A percentile compares a stretch with the other conserved stretches of the same genome.
phyloP scores from a whole-genome alignment of 1,140 invertebrate species.

The Pseudomyrmex dendroicus region DNA sequence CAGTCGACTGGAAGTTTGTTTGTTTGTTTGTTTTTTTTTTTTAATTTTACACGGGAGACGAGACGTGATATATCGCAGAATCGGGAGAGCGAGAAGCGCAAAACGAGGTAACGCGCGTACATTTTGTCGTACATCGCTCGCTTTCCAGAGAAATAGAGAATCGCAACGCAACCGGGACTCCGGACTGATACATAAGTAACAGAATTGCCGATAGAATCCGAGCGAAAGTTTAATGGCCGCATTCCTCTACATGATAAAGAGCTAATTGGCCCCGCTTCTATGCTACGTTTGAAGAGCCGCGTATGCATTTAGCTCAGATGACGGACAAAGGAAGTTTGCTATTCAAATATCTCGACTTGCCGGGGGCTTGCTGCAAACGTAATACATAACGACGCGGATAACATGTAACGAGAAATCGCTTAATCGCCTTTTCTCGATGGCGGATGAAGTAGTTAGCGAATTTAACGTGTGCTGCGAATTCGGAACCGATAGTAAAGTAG shows the following conservation, averaged over 20 bases:
- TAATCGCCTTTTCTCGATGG: constrained; percentile 47
- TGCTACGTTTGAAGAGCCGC: not conserved
- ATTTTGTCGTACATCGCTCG: constrained; percentile 24
- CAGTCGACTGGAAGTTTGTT: not conserved
- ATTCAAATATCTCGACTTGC: constrained; percentile 18
- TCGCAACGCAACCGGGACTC: not conserved
- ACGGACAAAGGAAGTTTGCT: constrained; percentile 41
- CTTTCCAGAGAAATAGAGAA: constrained; percentile 4
- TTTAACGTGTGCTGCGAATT: constrained; percentile 24
- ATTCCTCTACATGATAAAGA: constrained; percentile 25
- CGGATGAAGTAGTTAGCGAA: constrained; percentile 48
- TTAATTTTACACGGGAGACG: no score
- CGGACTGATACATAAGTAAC: constrained; percentile 23
- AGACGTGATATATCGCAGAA: not conserved
- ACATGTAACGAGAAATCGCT: constrained; percentile 48
- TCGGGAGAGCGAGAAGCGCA: constrained; percentile 10
- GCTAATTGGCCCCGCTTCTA: constrained; percentile 39
- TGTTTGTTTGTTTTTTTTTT: not conserved
- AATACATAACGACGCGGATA: constrained; percentile 50
- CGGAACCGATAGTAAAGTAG: constrained; percentile 28
- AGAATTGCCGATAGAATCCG: constrained; percentile 42
- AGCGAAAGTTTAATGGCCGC: constrained; percentile 6
- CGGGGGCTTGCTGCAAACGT: not conserved
- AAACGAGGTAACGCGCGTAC: constrained; percentile 15
- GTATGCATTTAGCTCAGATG: constrained; percentile 21